Evolutionary conservation across 2,113 vertebrate species (phyloP).

Genomic region (Saccopteryx bilineata): DNA sequence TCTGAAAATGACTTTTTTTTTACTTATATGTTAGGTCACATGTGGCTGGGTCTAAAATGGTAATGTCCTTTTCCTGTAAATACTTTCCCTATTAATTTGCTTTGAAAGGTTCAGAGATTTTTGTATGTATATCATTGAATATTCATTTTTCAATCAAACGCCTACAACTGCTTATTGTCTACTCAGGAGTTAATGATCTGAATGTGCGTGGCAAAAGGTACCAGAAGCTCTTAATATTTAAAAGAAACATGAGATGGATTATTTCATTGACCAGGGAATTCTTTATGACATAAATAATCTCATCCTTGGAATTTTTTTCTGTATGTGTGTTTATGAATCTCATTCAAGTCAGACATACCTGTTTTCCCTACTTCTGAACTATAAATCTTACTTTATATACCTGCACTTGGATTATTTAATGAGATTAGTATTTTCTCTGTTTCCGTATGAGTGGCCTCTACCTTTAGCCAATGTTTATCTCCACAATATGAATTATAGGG

Average conservation of each 20-base stretch:
- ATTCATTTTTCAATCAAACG: neutral
- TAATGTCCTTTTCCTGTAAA: neutral
- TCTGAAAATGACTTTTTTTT: neutral
- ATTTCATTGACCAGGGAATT: conserved; percentile 35
- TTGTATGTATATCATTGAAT: conserved; percentile 23
- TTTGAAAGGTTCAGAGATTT: conserved; percentile 32
- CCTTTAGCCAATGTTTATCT: neutral
- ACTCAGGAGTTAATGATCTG: conserved; percentile 1
- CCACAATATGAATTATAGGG: neutral
- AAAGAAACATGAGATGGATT: conserved; percentile 11
- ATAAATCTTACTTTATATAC: neutral
- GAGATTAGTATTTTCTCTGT: conserved; percentile 27
- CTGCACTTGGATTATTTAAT: neutral
- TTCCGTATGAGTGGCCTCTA: neutral
- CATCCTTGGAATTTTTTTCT: conserved; percentile 3
- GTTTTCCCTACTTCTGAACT: conserved; percentile 41
- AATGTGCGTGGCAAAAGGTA: neutral
- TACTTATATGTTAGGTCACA: neutral
- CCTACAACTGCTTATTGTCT: neutral
- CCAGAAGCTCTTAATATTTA: conserved; percentile 6
- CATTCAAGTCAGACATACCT: neutral
- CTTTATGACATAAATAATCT: conserved; percentile 25
- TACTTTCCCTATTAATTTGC: neutral
- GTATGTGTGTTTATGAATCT: conserved; percentile 54
- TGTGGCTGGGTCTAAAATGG: neutral